Evolutionary conservation across 2,797 vertebrate species (phyloP), one percentile per base, ranked within the genome.

Genomic region (Sus cebifrons): DNA sequence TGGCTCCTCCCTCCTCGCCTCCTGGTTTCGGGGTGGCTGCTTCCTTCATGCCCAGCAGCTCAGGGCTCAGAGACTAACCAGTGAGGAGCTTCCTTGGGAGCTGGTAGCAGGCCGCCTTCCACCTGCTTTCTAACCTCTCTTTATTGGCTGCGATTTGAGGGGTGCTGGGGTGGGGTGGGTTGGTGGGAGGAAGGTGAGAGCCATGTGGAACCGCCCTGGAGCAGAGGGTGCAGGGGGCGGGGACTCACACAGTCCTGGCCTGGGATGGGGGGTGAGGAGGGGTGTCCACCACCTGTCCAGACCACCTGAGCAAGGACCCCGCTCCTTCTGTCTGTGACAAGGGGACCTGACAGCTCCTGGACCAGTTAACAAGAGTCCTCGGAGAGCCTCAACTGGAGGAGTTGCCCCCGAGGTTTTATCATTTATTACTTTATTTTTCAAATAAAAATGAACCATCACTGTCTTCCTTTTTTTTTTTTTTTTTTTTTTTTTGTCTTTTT

Each of bases 11-110:
- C 8, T 9, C 54, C 21, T 6, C 3, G 0, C 2, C 65, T 94
- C 71, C 88, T 95, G 65, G 29, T 88, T 97, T 87, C 16, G 14
- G 36, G 83, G 86, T 68, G 11, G n/a, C 3, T 23, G 13, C 60
- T 15, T 40, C 9, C 23, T 62, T 11, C 4, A 15, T 40, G 32
- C 23, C 32, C n/a, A 62, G 25, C 23, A 40, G 77, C 78, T 81
- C 32, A 12, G 6, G 3, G 58, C 36, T 64, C 32, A 62, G 78
- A 44, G 36, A 27, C 25, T 27, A 64, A 64, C 3, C 15, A 0
- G 7, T 27, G 23, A 44, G 79, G 13, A 18, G 36, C 79, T 44
- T 64, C 79, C 36, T 29, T 3, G 0, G 58, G 23, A 82, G 79
- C 32, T 58, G 2, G 18, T 27, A 18, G 16, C 10, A 17, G 36